Conservation (phyloP, 2,888 invertebrate genomes). For the Epistrophe eligans region DNA sequence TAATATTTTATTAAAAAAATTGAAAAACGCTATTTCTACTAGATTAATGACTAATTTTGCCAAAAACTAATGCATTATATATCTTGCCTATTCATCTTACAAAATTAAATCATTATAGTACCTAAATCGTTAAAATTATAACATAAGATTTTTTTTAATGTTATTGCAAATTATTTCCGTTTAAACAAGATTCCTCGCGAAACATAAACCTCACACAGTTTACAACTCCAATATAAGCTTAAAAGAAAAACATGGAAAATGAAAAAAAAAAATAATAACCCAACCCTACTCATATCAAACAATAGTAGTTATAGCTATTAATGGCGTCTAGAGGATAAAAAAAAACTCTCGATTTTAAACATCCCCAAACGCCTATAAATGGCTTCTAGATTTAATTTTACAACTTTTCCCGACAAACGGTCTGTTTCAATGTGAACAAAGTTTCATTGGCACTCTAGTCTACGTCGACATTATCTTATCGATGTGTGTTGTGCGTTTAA, state of each 20-base stretch:
- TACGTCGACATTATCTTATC: conserved; percentile 35
- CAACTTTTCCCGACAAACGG: conserved; percentile 5
- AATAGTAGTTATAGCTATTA: not conserved
- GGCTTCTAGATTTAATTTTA: conserved; percentile 9
- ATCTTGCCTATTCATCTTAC: too few species aligned
- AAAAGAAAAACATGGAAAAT: not conserved
- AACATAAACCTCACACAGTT: not conserved
- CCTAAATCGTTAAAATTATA: too few species aligned
- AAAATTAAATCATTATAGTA: too few species aligned
- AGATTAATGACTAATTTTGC: too few species aligned
- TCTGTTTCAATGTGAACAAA: conserved; percentile 25
- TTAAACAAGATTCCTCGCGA: too few species aligned
- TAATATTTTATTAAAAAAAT: too few species aligned
- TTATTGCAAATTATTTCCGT: too few species aligned
- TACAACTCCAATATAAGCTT: not conserved
- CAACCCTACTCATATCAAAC: not conserved
- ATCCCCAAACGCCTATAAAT: not conserved
- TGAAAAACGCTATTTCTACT: too few species aligned
- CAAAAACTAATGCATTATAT: too few species aligned
- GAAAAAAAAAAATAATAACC: too few species aligned
- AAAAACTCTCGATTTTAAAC: not conserved
- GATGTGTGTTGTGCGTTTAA: conserved; percentile 12
- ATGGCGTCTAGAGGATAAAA: not conserved
- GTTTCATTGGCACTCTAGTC: conserved; percentile 34
- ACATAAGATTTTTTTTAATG: too few species aligned